Percentiles rank a stretch among this genome's conserved stretches.
phyloP scores from a whole-genome alignment of 2,797 vertebrate species.

The Ptychadena robeensis region DNA sequence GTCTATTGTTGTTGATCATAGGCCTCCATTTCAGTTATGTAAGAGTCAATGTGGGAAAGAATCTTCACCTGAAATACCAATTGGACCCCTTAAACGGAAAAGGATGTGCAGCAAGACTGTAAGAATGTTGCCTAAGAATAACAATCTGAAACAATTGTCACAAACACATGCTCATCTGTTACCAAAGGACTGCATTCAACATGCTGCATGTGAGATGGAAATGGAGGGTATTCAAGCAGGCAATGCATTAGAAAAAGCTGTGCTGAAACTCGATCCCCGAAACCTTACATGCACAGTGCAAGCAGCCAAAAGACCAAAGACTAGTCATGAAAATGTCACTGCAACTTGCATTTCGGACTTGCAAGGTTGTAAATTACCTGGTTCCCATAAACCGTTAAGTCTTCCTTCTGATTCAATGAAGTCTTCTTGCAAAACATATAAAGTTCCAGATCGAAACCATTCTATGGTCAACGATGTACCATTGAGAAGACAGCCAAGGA shows the following conservation, averaged over 20 bases:
- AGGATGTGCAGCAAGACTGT: slow-evolving; percentile 8
- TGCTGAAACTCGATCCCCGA: slow-evolving; percentile 13
- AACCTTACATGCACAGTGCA: slow-evolving; percentile 57
- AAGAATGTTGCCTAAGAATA: neutral
- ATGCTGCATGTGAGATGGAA: neutral
- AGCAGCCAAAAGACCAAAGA: slow-evolving; percentile 66
- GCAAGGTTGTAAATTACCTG: neutral
- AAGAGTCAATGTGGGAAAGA: neutral
- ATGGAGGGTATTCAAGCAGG: neutral
- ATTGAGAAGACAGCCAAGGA: slow-evolving; percentile 70
- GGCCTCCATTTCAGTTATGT: neutral
- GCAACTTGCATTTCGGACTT: neutral
- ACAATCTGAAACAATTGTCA: neutral
- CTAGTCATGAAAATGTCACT: neutral
- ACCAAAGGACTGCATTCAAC: slow-evolving; percentile 32
- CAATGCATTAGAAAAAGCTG: neutral
- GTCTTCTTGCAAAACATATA: neutral
- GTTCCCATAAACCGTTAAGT: neutral
- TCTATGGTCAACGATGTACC: slow-evolving; percentile 59
- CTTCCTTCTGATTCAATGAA: neutral
- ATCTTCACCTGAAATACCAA: slow-evolving; percentile 43
- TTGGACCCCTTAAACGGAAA: slow-evolving; percentile 25
- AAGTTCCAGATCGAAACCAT: slow-evolving; percentile 54
- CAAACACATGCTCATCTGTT: slow-evolving; percentile 11
- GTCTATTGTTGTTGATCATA: slow-evolving; percentile 48